A percentile compares a stretch with the other conserved stretches of the same genome.
These are phyloP conservation scores for Gnathonemus echidnorhynchus DNA, from an alignment of 2,113 vertebrate genomes.

Conservation along the genomic window DNA sequence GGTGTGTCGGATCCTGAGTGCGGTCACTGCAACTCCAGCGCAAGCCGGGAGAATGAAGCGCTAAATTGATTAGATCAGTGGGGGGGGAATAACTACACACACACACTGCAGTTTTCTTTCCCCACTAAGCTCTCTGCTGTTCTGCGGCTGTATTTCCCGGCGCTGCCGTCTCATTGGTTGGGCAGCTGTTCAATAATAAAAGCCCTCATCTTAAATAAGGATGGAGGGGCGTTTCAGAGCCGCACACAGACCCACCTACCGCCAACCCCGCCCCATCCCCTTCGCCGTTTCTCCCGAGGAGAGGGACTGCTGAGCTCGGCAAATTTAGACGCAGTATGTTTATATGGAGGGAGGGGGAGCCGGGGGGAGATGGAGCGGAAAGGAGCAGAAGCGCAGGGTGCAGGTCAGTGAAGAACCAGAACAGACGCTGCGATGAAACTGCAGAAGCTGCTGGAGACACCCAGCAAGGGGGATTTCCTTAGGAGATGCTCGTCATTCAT, in stretches of 20 bases:
- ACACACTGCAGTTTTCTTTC: slow-evolving; percentile 58
- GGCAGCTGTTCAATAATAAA: slow-evolving; percentile 60
- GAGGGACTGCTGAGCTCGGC: slow-evolving; percentile 60
- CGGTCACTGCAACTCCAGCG: slow-evolving; percentile 30
- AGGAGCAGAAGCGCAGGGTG: slow-evolving; percentile 35
- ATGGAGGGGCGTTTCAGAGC: slow-evolving; percentile 26
- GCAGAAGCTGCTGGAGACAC: slow-evolving; percentile 21
- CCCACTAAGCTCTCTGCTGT: slow-evolving; percentile 54
- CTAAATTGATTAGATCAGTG: slow-evolving; percentile 59
- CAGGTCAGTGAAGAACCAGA: slow-evolving; percentile 34
- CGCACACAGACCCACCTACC: slow-evolving; percentile 38
- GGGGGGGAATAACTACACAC: slow-evolving; percentile 55
- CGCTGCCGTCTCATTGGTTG: slow-evolving; percentile 56
- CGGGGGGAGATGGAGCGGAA: slow-evolving; percentile 13
- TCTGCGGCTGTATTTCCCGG: slow-evolving; percentile 48
- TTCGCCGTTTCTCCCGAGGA: slow-evolving; percentile 32
- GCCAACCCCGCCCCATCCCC: slow-evolving; percentile 36
- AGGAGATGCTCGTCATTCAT: not conserved
- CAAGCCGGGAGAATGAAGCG: slow-evolving; percentile 42
- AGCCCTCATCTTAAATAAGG: slow-evolving; percentile 61
- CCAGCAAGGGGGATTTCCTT: slow-evolving; percentile 28
- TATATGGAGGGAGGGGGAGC: slow-evolving; percentile 25
- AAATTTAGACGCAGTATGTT: slow-evolving; percentile 45
- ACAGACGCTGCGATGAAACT: slow-evolving; percentile 33
- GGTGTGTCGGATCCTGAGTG: not conserved